Evolutionary conservation across 2,888 invertebrate genomes (phyloP).

Genomic region (Scelioninae gen. 2): DNA sequence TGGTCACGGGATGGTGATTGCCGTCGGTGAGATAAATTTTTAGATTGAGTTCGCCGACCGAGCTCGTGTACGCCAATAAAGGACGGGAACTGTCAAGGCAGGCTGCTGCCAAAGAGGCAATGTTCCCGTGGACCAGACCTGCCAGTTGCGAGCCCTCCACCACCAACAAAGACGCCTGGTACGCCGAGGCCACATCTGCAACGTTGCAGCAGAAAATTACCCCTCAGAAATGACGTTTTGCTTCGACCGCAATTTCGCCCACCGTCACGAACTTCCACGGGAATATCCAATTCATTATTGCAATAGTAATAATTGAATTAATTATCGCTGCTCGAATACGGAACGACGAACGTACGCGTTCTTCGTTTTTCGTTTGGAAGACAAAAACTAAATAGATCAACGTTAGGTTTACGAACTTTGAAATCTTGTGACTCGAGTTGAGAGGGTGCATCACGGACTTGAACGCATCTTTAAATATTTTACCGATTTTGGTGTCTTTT

Average conservation of each 20-base stretch:
- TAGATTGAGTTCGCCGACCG: constrained; percentile 71
- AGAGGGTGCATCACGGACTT: no score
- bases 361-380: no score
- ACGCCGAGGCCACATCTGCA: constrained; percentile 83
- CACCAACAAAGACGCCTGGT: constrained; percentile 83
- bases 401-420: no score
- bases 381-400: no score
- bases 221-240: neutral
- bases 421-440: no score
- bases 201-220: constrained; percentile 43
- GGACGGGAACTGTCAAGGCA: constrained; percentile 80
- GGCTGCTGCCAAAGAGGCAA: constrained; percentile 83
- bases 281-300: neutral
- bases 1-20: constrained; percentile 78
- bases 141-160: constrained; percentile 86
- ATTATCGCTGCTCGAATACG: neutral
- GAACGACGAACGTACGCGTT: neutral
- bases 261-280: no score
- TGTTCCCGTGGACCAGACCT: constrained; percentile 83
- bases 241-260: neutral
- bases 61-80: constrained; percentile 83
- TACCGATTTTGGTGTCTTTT: no score
- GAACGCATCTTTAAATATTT: no score
- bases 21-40: constrained; percentile 74
- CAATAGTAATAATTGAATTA: constrained; percentile 2